phyloP scores from a whole-genome alignment of 2,113 vertebrate genomes.

The Nansenia antarctica region DNA sequence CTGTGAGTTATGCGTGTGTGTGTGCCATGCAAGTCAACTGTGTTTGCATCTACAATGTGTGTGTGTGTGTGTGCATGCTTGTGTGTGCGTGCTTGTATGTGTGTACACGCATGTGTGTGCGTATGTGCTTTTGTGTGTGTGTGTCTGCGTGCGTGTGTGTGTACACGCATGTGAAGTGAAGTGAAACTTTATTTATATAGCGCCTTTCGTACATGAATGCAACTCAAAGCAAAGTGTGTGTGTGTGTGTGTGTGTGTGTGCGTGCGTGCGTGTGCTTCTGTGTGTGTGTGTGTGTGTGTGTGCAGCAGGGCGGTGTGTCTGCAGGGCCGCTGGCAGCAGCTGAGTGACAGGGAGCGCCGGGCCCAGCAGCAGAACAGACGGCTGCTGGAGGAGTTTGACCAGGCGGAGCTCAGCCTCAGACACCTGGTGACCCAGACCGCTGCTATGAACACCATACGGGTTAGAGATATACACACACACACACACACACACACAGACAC shows the following conservation, averaged over 20 bases:
- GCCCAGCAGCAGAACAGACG: slow-evolving; percentile 64
- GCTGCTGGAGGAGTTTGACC: slow-evolving; percentile 74
- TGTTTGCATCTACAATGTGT: background rate
- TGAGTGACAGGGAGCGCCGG: slow-evolving; percentile 60
- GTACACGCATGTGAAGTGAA: background rate
- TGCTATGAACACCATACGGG: slow-evolving; percentile 71
- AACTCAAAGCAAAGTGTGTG: no score
- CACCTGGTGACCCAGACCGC: slow-evolving; percentile 62
- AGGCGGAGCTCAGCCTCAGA: slow-evolving; percentile 62
- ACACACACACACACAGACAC: no score
- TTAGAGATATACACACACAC: no score
- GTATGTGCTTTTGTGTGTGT: background rate
- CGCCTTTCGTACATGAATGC: no score
- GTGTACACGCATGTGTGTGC: background rate
- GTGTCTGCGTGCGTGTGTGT: background rate
- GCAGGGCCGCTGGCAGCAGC: slow-evolving; percentile 59
- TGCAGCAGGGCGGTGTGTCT: slow-evolving; percentile 48
- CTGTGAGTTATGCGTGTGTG: slow-evolving; percentile 36
- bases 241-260: background rate
- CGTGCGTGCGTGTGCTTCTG: slow-evolving; percentile 1
- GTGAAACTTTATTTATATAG: no score
- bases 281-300: background rate
- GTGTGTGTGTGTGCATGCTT: background rate
- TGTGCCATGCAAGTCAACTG: background rate
- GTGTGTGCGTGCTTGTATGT: slow-evolving; percentile 4